These are phyloP conservation scores for Takifugu bimaculatus DNA, from an alignment of 2,113 vertebrate genomes.

Conservation along the genomic window DNA sequence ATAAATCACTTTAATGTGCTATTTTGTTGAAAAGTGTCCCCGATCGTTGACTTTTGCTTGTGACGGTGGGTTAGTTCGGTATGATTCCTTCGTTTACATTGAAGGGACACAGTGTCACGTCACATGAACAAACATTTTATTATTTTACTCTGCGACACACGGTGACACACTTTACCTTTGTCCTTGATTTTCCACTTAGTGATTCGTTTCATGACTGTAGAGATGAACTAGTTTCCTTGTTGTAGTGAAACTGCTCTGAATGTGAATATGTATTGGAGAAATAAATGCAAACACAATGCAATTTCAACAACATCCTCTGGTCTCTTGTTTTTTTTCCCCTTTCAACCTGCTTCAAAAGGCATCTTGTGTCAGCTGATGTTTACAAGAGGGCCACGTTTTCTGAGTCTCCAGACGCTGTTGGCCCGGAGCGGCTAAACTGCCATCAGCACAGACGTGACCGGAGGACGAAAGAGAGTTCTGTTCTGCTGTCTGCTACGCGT, in stretches of 20 bases:
- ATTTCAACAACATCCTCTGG: constrained; percentile 37
- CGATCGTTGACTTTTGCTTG: constrained; percentile 1
- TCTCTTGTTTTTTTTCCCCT: constrained; percentile 6
- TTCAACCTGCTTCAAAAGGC: constrained; percentile 1
- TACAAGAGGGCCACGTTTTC: constrained; percentile 24
- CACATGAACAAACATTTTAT: constrained; percentile 30
- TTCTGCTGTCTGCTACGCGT: constrained; percentile 36
- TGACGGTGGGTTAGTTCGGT: constrained; percentile 16
- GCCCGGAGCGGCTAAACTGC: constrained; percentile 37
- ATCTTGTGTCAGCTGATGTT: constrained; percentile 30
- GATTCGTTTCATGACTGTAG: constrained; percentile 54
- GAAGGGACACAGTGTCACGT: constrained; percentile 25
- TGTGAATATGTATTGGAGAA: constrained; percentile 74
- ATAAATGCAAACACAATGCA: constrained; percentile 82
- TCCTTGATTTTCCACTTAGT: constrained; percentile 56
- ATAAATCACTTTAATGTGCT: constrained; percentile 18
- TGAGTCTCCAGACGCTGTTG: constrained; percentile 32
- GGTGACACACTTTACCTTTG: constrained; percentile 41
- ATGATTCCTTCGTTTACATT: constrained; percentile 9
- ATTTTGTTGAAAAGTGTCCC: constrained; percentile 17
- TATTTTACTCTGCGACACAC: constrained; percentile 15
- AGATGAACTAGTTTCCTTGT: constrained; percentile 62
- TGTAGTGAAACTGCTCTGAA: constrained; percentile 76
- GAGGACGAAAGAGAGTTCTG: constrained; percentile 46
- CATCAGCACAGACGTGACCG: constrained; percentile 28